Base-by-base conservation (phyloP, 1,140 invertebrate species). In the Wiebesia pumilae region DNA sequence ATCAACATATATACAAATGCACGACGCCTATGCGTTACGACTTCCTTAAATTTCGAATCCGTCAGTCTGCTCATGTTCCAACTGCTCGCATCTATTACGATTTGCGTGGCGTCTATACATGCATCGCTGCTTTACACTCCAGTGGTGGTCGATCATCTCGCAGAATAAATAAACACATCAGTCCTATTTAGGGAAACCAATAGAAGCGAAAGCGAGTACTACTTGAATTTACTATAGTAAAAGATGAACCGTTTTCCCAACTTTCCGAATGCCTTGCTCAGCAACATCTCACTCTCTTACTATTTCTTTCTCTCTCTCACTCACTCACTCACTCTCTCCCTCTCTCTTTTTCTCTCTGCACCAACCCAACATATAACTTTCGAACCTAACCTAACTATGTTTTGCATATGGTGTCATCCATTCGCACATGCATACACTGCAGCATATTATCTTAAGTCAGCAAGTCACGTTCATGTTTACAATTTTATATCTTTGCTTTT, bases 81-180 rank as follows among this genome's bases (percentile, higher is more conserved):
- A 12, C 19, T 54, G 19, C 19, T 54, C 51, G 51, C 10, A 16
- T 54, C 51, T 3, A 54, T 54, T 54, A 12, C 2, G 10, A 12
- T 54, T 54, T 12, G 43, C 43, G 43, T n/a, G n/a, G n/a, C n/a
- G n/a, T n/a, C n/a, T n/a, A n/a, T n/a, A n/a, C n/a, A n/a, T n/a
- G n/a, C n/a, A n/a, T n/a, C n/a, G n/a, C n/a, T n/a, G n/a, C n/a
- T 47, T 47, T 47, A 47, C 14, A 47, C 14, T 47, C 14, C 43
- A 47, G 6, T 14, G 14, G 43, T 47, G 6, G 43, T 54, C 19
- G 4, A 12, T 47, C 54, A 24, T 38, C 30, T 43, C 43, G 67
- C 71, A 21, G 69, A 83, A 83, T 62, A 83, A 83, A 83, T 83
- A 77, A 77, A 83, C 47, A 58, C 82, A 43, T 77, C 71, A 54